Base-by-base conservation (phyloP, 2,888 invertebrate genomes). In the Thecophora atra region DNA sequence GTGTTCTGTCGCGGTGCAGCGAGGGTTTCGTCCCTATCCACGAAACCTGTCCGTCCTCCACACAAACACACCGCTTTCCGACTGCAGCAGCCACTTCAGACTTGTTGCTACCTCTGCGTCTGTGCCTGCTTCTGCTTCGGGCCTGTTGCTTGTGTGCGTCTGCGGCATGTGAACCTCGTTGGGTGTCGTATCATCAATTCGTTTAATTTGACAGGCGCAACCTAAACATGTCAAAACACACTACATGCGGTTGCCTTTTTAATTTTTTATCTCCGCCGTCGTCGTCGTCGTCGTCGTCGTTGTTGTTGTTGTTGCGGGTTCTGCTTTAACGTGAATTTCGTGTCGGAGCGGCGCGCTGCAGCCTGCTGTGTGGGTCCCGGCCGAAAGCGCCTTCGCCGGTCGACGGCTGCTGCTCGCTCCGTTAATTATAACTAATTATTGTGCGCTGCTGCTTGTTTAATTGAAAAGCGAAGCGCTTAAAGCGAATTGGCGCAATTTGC, bases 161-260 rank as follows among this genome's bases (percentile, higher is more conserved):
- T 51, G 8, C 37, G 21, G 80, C 85, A 84, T 86, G 84, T 84
- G 85, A 86, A 86, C 84, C 86, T 83, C 85, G 82, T 85, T 86
- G 86, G 86, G 86, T 86, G 86, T 86, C 85, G 86, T 86, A 86
- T 86, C 86, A 86, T 86, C 86, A 86, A 86, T 86, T 86, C 86
- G 85, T 85, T 86, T 86, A 86, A 86, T 86, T 86, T 86, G 86
- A 86, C 86, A 86, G 84, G 85, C 86, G 85, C 86, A 86, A 86
- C 86, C 86, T 85, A 86, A 86, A 86, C 86, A 86, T 86, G 86
- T 86, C 86, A 86, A 86, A 86, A 86, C 86, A 75, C 67, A 67
- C 66, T 44, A 65, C 73, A 74, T 72, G 69, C 69, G 71, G 73
- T 70, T 66, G 54, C 70, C 62, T 62, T 70, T 69, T 70, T 69